Base-by-base conservation (phyloP, 1,140 invertebrate genomes). In the Arion vulgaris region DNA sequence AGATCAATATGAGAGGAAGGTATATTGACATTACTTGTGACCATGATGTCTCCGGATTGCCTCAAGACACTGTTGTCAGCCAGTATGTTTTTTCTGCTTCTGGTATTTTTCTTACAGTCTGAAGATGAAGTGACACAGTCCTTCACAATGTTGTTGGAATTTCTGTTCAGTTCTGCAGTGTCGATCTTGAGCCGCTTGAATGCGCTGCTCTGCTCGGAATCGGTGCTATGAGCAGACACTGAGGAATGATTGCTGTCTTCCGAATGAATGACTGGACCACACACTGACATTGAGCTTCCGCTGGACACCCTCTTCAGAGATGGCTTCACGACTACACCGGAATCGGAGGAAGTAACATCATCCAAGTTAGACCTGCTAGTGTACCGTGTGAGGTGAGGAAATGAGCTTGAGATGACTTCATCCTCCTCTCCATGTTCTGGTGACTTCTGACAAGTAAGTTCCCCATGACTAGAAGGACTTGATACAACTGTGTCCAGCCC, bases 231-330 rank as follows among this genome's bases (percentile, higher is more conserved):
- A 69, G 83, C 82, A 19, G 87, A 88, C 0, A 86, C n/a, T 32
- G 79, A 83, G 49, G 89, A 90, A 38, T 89, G 88, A 69, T 90
- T 90, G 82, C 89, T 90, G 79, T 90, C 89, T 73, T 90, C 89
- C 17, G 87, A 89, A 41, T 83, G 71, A 39, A 84, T 34, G 19
- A 45, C 17, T 36, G 57, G 41, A 39, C 45, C 34, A 68, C 32
- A 72, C 19, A 66, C 32, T n/a, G 32, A 26, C 34, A 81, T 39
- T 4, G 80, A 73, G 49, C 49, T 81, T 9, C 71, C 80, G 39
- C 69, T 74, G 32, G 83, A 85, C 34, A 74, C 72, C 23, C 84
- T 62, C 75, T 85, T 85, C 23, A 85, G 72, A 9, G 76, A 82
- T n/a, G 71, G 49, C 57, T 80, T 76, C 4, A 66, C 36, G 2